Evolutionary conservation across 2,797 vertebrate species (phyloP).

Genomic region (Anas capensis): DNA sequence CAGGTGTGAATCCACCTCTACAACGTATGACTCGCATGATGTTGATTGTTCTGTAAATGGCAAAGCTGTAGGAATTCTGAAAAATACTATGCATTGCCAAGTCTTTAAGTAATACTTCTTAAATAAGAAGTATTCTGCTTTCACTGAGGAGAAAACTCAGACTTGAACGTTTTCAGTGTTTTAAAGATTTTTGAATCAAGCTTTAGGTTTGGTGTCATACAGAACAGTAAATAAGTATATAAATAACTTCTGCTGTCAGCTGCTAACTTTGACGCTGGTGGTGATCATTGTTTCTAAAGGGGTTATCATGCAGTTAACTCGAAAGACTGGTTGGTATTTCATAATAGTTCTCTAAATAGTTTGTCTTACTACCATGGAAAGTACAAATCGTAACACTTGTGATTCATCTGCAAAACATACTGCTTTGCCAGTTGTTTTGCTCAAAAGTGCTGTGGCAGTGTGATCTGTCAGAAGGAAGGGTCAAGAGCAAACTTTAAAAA

Average conservation of each 20-base stretch:
- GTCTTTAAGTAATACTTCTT: background rate
- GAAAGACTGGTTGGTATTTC: conserved; percentile 49
- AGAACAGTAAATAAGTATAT: background rate
- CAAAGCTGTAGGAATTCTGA: background rate
- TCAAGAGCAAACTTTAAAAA: conserved; percentile 26
- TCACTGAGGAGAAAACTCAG: background rate
- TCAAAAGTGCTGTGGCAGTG: conserved; percentile 35
- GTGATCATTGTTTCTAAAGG: conserved; percentile 31
- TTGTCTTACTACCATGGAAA: conserved; percentile 18
- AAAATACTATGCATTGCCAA: background rate
- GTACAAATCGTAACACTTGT: conserved; percentile 28
- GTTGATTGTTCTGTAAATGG: background rate
- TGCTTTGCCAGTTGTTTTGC: conserved; percentile 42
- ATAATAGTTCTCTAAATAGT: conserved; percentile 44
- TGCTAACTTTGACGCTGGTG: background rate
- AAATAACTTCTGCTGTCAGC: conserved; percentile 52
- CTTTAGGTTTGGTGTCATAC: background rate
- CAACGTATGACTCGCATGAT: background rate
- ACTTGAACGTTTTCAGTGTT: background rate
- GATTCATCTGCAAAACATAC: conserved; percentile 46
- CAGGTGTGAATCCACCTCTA: background rate
- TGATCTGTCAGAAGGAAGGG: conserved; percentile 44
- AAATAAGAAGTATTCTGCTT: background rate
- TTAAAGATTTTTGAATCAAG: background rate
- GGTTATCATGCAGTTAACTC: conserved; percentile 38